These are phyloP conservation scores for Tautogolabrus adspersus DNA, from an alignment of 2,113 vertebrate genomes.

Conservation along the genomic window DNA sequence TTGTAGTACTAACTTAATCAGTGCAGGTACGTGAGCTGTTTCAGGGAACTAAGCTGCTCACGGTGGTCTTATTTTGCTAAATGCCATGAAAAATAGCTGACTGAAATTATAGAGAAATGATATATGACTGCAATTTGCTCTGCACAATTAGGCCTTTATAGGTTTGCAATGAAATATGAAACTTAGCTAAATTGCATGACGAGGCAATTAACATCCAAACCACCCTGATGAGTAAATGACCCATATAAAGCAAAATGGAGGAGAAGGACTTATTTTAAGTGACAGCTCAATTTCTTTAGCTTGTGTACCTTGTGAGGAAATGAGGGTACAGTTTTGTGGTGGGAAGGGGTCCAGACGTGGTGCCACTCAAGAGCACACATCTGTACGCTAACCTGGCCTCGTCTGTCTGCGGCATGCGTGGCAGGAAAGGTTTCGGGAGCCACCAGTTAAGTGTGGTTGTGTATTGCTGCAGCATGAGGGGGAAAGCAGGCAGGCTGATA, in stretches of 20 bases:
- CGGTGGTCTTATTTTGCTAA: slow-evolving; percentile 46
- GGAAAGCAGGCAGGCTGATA: slow-evolving; percentile 8
- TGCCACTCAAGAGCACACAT: slow-evolving; percentile 45
- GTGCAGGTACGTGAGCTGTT: slow-evolving; percentile 54
- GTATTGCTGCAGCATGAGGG: slow-evolving; percentile 1
- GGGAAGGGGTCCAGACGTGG: slow-evolving; percentile 43
- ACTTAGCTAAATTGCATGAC: slow-evolving; percentile 51
- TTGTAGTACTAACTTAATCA: slow-evolving; percentile 63
- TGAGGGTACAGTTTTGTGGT: slow-evolving; percentile 56
- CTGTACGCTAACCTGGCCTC: slow-evolving; percentile 10
- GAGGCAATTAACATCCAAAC: slow-evolving; percentile 50
- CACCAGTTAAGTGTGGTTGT: slow-evolving; percentile 25
- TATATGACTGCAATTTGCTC: slow-evolving; percentile 62
- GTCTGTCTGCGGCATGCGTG: slow-evolving; percentile 1
- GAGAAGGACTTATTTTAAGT: slow-evolving; percentile 48
- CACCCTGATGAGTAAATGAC: slow-evolving; percentile 72
- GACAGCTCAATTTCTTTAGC: slow-evolving; percentile 36
- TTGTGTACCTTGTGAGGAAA: slow-evolving; percentile 67
- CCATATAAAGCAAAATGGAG: slow-evolving; percentile 51
- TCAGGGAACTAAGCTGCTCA: slow-evolving; percentile 18
- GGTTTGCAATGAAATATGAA: slow-evolving; percentile 67
- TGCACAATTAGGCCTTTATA: slow-evolving; percentile 54
- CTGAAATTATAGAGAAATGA: slow-evolving; percentile 63
- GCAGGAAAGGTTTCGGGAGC: slow-evolving; percentile 7
- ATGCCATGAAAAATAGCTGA: slow-evolving; percentile 44